These are phyloP conservation scores for Yoshiicerus persimilis DNA, from an alignment of 1,140 invertebrate genomes.

Conservation along the genomic window DNA sequence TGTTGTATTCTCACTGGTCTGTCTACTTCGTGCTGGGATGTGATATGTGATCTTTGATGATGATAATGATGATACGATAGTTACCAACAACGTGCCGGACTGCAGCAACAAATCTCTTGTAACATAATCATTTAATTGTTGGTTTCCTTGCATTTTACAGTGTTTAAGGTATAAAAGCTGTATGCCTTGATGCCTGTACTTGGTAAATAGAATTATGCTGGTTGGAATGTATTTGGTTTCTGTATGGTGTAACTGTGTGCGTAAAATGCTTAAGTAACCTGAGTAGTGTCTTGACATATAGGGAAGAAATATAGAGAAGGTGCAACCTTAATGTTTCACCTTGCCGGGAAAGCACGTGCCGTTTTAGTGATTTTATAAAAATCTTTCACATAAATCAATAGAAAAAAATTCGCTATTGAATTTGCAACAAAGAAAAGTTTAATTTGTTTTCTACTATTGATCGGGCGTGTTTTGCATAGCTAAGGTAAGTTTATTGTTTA, in stretches of 20 bases:
- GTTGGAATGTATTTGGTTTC: neutral
- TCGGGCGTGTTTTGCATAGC: neutral
- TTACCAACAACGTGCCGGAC: neutral
- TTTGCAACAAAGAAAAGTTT: neutral
- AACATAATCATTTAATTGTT: slow-evolving; percentile 23
- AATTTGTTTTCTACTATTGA: neutral
- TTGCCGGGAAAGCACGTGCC: neutral
- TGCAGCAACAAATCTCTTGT: slow-evolving; percentile 15
- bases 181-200: neutral
- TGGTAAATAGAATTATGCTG: neutral
- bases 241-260: neutral
- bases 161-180: neutral
- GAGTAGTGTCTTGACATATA: neutral
- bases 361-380: neutral
- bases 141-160: neutral
- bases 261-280: neutral
- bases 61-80: slow-evolving; percentile 13
- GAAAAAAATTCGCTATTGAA: neutral
- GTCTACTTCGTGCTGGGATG: slow-evolving; percentile 9
- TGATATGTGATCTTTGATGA: slow-evolving; percentile 12
- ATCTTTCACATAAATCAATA: neutral
- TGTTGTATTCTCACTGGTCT: neutral
- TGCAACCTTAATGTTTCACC: neutral
- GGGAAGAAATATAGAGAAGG: neutral
- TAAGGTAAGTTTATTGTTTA: neutral